Percentiles rank a stretch among this genome's conserved stretches.
phyloP scores from a whole-genome alignment of 2,888 invertebrate genomes.

The Dryocosmus kuriphilus region DNA sequence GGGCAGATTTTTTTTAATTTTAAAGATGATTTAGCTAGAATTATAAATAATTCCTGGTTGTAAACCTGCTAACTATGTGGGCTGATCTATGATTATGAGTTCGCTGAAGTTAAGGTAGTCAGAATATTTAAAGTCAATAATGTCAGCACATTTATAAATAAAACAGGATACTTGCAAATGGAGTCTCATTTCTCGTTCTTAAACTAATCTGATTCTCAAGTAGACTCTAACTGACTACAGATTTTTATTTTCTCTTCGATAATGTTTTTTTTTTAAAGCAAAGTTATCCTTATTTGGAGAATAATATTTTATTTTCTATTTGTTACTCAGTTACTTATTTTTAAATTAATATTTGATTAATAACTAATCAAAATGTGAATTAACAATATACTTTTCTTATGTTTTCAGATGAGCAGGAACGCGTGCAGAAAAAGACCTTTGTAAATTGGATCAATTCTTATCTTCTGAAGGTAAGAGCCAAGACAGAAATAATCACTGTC shows the following conservation, averaged over 20 bases:
- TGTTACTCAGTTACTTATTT: not conserved
- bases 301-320: not conserved
- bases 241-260: not conserved
- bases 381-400: constrained; percentile 63
- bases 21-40: not conserved
- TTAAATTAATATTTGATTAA: not conserved
- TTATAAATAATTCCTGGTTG: not conserved
- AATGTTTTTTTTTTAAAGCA: not conserved
- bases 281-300: not conserved
- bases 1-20: not conserved
- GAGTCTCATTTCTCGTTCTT: not conserved
- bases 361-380: not conserved
- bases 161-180: not conserved
- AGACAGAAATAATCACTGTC: not conserved
- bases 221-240: not conserved
- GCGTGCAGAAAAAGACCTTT: constrained; percentile 99
- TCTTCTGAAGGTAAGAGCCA: constrained; percentile 90
- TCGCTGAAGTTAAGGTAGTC: not conserved
- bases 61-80: not conserved
- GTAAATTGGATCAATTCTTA: constrained; percentile 99
- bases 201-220: not conserved
- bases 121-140: not conserved
- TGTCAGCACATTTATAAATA: not conserved
- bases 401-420: constrained; percentile 98
- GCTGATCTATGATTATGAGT: not conserved